phyloP scores from a whole-genome alignment of 2,797 vertebrate genomes.

The Allochrocebus solatus region DNA sequence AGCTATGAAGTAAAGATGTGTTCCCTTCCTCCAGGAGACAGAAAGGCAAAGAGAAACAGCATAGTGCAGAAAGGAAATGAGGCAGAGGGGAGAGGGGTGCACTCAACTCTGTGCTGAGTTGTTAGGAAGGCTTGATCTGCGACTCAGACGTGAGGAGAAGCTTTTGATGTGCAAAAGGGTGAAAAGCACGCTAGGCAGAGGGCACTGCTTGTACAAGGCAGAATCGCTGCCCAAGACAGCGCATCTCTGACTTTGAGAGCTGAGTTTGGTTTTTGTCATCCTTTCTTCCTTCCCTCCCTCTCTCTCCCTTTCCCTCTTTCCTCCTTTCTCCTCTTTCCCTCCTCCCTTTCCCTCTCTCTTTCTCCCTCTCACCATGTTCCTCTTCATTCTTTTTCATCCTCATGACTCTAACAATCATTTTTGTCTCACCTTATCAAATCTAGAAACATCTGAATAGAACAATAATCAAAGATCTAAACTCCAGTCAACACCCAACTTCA shows the following conservation, averaged over 20 bases:
- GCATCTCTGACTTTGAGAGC: not conserved
- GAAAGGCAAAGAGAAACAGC: not conserved
- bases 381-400: not conserved
- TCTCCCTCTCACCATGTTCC: not conserved
- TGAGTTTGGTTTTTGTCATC: not conserved
- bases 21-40: not conserved
- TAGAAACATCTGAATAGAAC: not conserved
- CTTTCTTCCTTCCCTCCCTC: not conserved
- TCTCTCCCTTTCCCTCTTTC: not conserved
- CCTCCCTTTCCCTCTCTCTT: not conserved
- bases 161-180: rapidly evolving
- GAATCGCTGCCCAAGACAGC: rapidly evolving
- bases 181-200: rapidly evolving
- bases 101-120: rapidly evolving
- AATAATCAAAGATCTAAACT: not conserved
- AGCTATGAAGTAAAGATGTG: rapidly evolving
- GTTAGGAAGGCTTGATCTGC: not conserved
- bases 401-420: not conserved
- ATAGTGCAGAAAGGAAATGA: not conserved
- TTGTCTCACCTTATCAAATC: not conserved
- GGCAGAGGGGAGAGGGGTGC: rapidly evolving
- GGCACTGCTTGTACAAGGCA: rapidly evolving
- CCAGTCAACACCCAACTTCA: not conserved
- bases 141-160: not conserved
- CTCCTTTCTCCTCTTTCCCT: not conserved